A percentile compares a stretch with the other conserved stretches of the same genome.
These are phyloP conservation scores for Athalia circularis DNA, from an alignment of 2,888 invertebrate genomes.

Conservation along the genomic window DNA sequence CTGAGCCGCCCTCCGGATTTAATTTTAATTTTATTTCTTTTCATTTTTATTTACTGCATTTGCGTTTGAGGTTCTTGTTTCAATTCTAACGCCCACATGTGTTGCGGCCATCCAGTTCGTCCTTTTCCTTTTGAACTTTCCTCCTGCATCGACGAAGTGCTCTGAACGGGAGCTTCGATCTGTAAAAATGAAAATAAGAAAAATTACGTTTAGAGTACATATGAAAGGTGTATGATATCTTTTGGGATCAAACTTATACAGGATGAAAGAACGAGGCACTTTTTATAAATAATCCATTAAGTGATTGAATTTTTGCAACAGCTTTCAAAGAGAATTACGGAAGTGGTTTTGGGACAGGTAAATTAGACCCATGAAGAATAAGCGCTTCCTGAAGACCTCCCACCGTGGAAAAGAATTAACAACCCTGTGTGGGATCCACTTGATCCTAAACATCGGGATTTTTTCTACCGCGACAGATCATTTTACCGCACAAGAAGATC, in stretches of 20 bases:
- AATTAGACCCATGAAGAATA: neutral
- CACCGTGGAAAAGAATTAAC: constrained; percentile 18
- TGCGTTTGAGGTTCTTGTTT: constrained; percentile 78
- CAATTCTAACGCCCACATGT: constrained; percentile 94
- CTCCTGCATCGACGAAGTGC: constrained; percentile 54
- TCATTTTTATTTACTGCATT: neutral
- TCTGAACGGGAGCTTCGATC: constrained; percentile 67
- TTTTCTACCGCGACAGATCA: constrained; percentile 9
- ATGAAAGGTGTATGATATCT: neutral
- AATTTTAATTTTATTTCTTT: neutral
- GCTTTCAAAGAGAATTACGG: neutral
- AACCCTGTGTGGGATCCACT: neutral
- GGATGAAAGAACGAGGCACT: neutral
- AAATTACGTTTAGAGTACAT: neutral
- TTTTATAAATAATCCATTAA: neutral
- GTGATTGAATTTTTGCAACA: neutral
- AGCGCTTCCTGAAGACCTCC: constrained; percentile 36
- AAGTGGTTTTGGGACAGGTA: constrained; percentile 29
- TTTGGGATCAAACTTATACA: neutral
- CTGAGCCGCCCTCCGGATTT: no score
- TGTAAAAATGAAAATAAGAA: constrained; percentile 55
- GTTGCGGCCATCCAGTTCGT: constrained; percentile 97
- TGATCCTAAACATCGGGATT: neutral
- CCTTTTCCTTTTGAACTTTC: constrained; percentile 81
- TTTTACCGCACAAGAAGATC: constrained; percentile 36